Conservation (phyloP, 2,113 vertebrate genomes). For the Oriolus oriolus region DNA sequence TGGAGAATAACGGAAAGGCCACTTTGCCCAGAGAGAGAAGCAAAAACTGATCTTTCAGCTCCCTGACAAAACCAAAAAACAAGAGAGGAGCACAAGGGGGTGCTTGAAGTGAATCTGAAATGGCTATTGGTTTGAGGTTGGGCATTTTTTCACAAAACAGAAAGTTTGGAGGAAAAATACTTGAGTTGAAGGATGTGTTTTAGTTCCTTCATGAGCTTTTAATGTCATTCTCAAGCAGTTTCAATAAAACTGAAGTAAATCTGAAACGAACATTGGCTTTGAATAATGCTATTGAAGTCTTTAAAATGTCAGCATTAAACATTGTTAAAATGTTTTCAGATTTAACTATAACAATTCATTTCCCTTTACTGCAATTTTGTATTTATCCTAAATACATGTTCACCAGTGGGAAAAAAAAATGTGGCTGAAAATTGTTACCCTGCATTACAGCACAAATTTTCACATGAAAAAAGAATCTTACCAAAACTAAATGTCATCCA, state of each 20-base stretch:
- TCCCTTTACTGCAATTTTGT: neutral
- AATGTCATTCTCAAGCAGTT: neutral
- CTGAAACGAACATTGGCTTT: conserved; percentile 4
- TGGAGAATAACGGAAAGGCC: neutral
- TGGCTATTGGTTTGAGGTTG: neutral
- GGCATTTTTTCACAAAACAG: neutral
- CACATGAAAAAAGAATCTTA: neutral
- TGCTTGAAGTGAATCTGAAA: neutral
- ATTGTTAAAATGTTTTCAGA: neutral
- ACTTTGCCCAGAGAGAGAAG: neutral
- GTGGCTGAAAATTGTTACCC: conserved; percentile 12
- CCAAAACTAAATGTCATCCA: neutral
- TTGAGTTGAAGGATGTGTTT: neutral
- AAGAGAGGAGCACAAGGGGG: neutral
- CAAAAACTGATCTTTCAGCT: neutral
- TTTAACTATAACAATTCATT: neutral
- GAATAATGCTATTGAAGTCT: neutral
- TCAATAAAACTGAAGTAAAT: neutral
- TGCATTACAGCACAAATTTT: conserved; percentile 24
- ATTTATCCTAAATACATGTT: conserved; percentile 14
- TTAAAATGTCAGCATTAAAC: conserved; percentile 19
- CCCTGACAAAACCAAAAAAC: neutral
- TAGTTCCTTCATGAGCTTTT: neutral
- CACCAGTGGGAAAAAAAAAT: neutral
- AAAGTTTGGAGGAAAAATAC: neutral